Evolutionary conservation across 2,113 vertebrate species (phyloP).

Genomic region (Herpailurus yagouaroundi): DNA sequence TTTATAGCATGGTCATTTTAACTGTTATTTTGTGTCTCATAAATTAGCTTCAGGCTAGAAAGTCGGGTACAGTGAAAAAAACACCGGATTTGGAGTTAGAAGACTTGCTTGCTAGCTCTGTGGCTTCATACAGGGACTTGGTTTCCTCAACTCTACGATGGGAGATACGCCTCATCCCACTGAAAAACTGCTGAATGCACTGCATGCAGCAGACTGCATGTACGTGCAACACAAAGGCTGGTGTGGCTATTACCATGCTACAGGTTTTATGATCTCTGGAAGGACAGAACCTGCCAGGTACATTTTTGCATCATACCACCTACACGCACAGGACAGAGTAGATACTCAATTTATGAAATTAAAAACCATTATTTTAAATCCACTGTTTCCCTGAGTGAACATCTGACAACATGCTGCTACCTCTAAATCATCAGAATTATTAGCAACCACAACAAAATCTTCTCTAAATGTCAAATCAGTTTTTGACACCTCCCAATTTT

Average conservation of each 20-base stretch:
- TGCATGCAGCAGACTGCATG: not conserved
- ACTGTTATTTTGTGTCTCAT: slow-evolving; percentile 14
- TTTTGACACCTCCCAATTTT: slow-evolving; percentile 18
- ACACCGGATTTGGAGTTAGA: not conserved
- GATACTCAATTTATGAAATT: not conserved
- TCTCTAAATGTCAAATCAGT: slow-evolving; percentile 19
- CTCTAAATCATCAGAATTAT: not conserved
- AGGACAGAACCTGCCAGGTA: not conserved
- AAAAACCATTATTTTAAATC: slow-evolving; percentile 22
- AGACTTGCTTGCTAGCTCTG: not conserved
- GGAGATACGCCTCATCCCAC: not conserved
- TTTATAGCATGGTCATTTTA: slow-evolving; percentile 18
- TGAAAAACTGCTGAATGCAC: not conserved
- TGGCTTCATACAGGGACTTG: not conserved
- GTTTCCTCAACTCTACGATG: not conserved
- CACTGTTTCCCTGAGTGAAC: not conserved
- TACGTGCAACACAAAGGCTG: not conserved
- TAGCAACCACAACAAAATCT: slow-evolving; percentile 27
- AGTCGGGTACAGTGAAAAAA: not conserved
- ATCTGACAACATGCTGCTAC: not conserved
- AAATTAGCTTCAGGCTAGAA: not conserved
- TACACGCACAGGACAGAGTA: not conserved
- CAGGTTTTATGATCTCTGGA: not conserved
- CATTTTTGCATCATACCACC: not conserved
- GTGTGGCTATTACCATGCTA: not conserved